Percentiles rank a stretch among this genome's conserved stretches.
phyloP scores from a whole-genome alignment of 2,888 invertebrate species.

The Adelognathus sp. region DNA sequence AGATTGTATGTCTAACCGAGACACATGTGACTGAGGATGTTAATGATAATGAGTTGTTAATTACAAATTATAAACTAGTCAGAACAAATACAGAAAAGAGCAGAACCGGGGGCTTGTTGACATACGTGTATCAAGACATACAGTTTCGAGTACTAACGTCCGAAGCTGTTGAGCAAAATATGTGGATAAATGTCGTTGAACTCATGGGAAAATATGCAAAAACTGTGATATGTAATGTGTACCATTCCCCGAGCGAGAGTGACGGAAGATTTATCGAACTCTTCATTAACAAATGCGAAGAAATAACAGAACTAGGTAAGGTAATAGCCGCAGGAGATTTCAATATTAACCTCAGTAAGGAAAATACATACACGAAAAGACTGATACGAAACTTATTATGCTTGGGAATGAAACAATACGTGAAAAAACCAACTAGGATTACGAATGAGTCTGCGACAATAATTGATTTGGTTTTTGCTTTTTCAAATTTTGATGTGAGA shows the following conservation, averaged over 20 bases:
- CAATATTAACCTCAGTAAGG: conserved; percentile 25
- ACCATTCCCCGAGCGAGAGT: conserved; percentile 47
- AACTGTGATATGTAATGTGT: conserved; percentile 37
- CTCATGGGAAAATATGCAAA: conserved; percentile 25
- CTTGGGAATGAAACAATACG: conserved; percentile 43
- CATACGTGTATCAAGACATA: conserved; percentile 33
- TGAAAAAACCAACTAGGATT: conserved; percentile 19
- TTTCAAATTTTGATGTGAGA: not conserved
- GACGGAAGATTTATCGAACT: conserved; percentile 30
- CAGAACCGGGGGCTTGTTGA: conserved; percentile 32
- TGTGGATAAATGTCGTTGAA: conserved; percentile 28
- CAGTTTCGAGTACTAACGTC: conserved; percentile 8
- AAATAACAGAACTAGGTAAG: conserved; percentile 15
- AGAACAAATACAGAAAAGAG: conserved; percentile 38
- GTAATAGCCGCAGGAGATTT: conserved; percentile 23
- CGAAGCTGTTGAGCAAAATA: not conserved
- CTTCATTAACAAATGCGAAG: conserved; percentile 13
- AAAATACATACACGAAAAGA: conserved; percentile 32
- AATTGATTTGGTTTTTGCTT: not conserved
- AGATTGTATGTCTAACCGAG: conserved; percentile 32
- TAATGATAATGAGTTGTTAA: conserved; percentile 19
- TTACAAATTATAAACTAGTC: conserved; percentile 28
- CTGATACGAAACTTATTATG: conserved; percentile 9
- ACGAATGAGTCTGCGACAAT: not conserved
- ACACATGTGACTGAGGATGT: conserved; percentile 43